Evolutionary conservation across 2,888 invertebrate genomes (phyloP), one percentile per base, ranked within the genome.

Genomic region (Alitta virens): DNA sequence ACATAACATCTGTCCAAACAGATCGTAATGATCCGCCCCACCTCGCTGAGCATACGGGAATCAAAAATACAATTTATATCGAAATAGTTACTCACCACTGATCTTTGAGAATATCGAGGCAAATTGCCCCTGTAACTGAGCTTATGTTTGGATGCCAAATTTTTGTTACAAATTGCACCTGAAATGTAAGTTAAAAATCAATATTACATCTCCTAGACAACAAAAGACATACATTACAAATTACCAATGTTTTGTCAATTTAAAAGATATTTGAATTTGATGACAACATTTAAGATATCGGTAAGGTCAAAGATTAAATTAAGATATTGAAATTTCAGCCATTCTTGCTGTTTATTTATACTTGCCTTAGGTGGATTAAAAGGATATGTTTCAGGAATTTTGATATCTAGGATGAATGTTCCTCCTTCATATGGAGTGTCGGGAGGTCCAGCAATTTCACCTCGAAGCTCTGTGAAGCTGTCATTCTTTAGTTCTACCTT

Each of bases 71-170:
- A n/a, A n/a, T n/a, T n/a, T n/a, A n/a, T n/a, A n/a, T n/a, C n/a
- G n/a, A 54, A 54, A 40, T 38, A 9, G 1, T n/a, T 14, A 69
- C 75, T 71, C 68, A 84, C 85, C 85, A 86, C 69, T 86, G 84
- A 70, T 85, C 85, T 86, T 98, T 98, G 62, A 99, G 86, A 77
- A 99, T 99, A 83, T 99, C 99, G 83, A 99, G 86, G 84, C 99
- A 99, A 77, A 99, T 98, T 56, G 95, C 96, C 40, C 86, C 86
- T 0, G 99, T 99, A 18, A 95, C 97, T 18, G 97, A 97, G 57
- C 97, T 97, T 77, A 99, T 96, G 84, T 99, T 99, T 60, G 99
- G 99, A 85, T 99, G 99, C 99, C 99, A 99, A 81, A 99, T 95
- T 85, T 91, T 94, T 67, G 98, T 99, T 72, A 91, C 87, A 85